Evolutionary conservation across 2,113 vertebrate species (phyloP).

Genomic region (Vulpes ferrilata): DNA sequence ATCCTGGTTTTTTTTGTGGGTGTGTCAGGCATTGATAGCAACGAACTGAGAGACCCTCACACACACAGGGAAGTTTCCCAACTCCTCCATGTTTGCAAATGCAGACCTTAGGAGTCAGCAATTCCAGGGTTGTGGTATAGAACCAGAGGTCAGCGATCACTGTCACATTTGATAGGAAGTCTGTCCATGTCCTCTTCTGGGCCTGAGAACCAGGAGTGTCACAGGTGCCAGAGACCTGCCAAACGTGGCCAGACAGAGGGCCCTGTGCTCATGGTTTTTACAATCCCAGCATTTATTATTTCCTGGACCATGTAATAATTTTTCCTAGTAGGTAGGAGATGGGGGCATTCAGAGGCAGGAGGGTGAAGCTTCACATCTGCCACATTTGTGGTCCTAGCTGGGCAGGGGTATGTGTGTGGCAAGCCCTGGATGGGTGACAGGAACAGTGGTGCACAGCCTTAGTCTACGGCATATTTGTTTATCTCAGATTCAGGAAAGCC

Average conservation of each 20-base stretch:
- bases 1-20: not conserved
- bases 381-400: accelerated
- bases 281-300: accelerated
- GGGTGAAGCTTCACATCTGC: not conserved
- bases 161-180: accelerated
- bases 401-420: accelerated
- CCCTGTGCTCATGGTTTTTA: not conserved
- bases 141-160: not conserved
- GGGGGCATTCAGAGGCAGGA: not conserved
- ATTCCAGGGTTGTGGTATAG: not conserved
- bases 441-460: accelerated
- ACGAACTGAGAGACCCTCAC: not conserved
- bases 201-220: accelerated
- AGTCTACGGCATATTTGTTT: accelerated
- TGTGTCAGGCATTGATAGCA: too few relatives aligned
- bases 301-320: not conserved
- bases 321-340: accelerated
- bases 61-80: not conserved
- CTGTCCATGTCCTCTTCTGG: not conserved
- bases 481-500: too few relatives aligned
- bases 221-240: accelerated
- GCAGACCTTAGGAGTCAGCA: not conserved
- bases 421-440: not conserved
- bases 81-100: accelerated
- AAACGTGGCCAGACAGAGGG: accelerated